These are phyloP conservation scores for Drosophila sproati DNA, from an alignment of 1,140 invertebrate species.

Conservation along the genomic window DNA sequence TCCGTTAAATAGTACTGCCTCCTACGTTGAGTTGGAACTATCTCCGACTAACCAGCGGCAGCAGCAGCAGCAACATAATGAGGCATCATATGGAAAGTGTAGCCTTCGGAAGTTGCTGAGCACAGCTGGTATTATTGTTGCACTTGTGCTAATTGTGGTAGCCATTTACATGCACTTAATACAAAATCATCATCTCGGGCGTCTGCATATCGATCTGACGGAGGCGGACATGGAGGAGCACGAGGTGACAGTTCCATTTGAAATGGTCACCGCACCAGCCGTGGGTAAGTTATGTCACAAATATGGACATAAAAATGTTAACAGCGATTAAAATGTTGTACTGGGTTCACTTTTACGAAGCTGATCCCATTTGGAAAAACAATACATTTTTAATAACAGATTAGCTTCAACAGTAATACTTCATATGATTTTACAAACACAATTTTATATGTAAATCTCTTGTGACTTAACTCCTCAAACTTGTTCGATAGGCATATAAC, in stretches of 20 bases:
- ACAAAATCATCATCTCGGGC: constrained; percentile 69
- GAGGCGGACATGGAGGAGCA: not conserved
- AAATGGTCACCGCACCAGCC: constrained; percentile 24
- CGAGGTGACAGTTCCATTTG: not conserved
- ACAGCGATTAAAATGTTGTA: not conserved
- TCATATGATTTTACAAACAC: not conserved
- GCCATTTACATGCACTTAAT: constrained; percentile 68
- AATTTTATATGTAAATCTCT: not conserved
- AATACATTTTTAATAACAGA: too few species aligned
- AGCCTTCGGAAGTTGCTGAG: constrained; percentile 40
- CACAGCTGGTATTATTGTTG: constrained; percentile 43
- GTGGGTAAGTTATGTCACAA: constrained; percentile 17
- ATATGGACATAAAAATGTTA: not conserved
- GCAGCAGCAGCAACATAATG: not conserved
- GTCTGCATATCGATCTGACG: constrained; percentile 41
- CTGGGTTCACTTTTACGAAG: too few species aligned
- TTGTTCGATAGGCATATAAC: not conserved
- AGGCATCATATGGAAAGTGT: constrained; percentile 16
- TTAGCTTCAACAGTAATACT: too few species aligned
- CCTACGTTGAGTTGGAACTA: constrained; percentile 2
- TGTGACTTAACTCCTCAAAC: not conserved
- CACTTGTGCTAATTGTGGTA: constrained; percentile 59
- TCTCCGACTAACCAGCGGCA: constrained; percentile 7
- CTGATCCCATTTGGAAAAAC: too few species aligned
- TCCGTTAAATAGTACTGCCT: not conserved